Conservation (phyloP, 1,140 invertebrate species). For the Scaptodrosophila lebanonensis region DNA sequence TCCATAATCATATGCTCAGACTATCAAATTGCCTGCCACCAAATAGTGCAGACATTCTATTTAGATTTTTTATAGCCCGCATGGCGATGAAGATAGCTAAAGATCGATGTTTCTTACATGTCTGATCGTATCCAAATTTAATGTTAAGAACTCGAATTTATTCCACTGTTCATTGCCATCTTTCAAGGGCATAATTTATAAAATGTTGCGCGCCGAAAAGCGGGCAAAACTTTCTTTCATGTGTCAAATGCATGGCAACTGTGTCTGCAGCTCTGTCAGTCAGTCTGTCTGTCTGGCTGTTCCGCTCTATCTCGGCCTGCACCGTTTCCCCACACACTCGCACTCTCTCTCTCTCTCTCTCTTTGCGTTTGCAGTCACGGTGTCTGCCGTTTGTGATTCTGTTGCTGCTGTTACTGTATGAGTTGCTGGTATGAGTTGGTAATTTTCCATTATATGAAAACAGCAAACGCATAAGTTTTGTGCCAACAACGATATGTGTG, state of each 20-base stretch:
- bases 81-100: too few relatives aligned
- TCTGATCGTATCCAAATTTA: too few relatives aligned
- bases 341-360: not conserved
- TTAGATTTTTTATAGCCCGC: too few relatives aligned
- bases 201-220: too few relatives aligned
- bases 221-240: slow-evolving; percentile 51
- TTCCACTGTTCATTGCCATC: not conserved
- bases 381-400: slow-evolving; percentile 24
- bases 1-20: too few relatives aligned
- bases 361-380: slow-evolving; percentile 17
- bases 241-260: slow-evolving; percentile 60
- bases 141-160: too few relatives aligned
- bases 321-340: not conserved
- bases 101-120: too few relatives aligned
- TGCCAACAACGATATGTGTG: slow-evolving; percentile 24
- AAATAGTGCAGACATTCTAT: too few relatives aligned
- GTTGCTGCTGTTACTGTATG: slow-evolving; percentile 24
- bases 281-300: not conserved
- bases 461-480: not conserved
- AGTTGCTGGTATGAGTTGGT: slow-evolving; percentile 31
- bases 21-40: too few relatives aligned
- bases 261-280: not conserved
- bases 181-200: slow-evolving; percentile 55
- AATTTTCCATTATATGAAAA: slow-evolving; percentile 60
- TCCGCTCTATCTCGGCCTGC: not conserved